Evolutionary conservation across 2,797 vertebrate genomes (phyloP).

Genomic region (Eulemur rubriventer): DNA sequence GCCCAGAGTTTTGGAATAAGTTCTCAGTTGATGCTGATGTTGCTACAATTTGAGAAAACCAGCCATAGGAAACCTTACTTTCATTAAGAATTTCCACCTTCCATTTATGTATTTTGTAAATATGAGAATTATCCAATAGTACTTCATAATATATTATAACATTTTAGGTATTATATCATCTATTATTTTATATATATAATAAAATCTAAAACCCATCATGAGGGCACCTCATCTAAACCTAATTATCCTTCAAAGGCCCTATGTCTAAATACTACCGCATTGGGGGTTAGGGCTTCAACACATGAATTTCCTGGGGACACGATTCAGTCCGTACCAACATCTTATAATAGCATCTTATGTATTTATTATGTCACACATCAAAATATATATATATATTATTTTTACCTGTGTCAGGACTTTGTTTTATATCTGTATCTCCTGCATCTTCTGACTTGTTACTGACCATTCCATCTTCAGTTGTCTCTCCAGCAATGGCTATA

Average conservation of each 20-base stretch:
- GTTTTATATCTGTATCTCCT: slow-evolving; percentile 70
- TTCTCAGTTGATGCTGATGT: neutral
- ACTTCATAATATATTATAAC: neutral
- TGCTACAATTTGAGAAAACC: neutral
- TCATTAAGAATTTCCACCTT: neutral
- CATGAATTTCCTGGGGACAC: neutral
- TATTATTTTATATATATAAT: neutral
- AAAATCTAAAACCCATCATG: neutral
- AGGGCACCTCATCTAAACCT: neutral
- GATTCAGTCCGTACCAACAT: neutral
- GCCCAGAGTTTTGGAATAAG: neutral
- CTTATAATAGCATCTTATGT: neutral
- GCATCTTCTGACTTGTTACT: slow-evolving; percentile 77
- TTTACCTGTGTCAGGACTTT: slow-evolving; percentile 80
- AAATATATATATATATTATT: neutral
- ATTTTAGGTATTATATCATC: neutral
- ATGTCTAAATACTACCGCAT: neutral
- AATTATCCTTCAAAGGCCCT: neutral
- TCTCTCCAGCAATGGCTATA: slow-evolving; percentile 76
- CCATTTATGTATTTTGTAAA: slow-evolving; percentile 11
- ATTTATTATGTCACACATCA: neutral
- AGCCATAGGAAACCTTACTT: neutral
- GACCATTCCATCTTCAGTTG: slow-evolving; percentile 76
- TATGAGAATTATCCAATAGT: neutral
- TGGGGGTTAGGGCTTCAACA: neutral